A percentile compares a stretch with the other conserved stretches of the same genome.
These are phyloP conservation scores for Gallirallus australis DNA, from an alignment of 2,797 vertebrate species.

Conservation along the genomic window DNA sequence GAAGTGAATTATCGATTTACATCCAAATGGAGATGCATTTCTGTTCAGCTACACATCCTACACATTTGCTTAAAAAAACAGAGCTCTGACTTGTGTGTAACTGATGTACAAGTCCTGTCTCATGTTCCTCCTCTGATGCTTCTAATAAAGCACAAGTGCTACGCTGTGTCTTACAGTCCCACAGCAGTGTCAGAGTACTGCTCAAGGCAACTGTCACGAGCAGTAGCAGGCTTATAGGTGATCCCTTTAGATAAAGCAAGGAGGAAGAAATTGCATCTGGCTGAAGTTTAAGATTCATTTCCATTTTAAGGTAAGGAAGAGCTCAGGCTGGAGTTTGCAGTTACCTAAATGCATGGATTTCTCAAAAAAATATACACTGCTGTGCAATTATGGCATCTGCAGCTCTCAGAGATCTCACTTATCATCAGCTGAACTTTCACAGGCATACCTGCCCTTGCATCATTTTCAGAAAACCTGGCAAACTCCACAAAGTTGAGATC, in stretches of 20 bases:
- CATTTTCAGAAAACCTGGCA: neutral
- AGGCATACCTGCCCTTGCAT: neutral
- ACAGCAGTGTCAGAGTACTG: neutral
- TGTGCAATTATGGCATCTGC: neutral
- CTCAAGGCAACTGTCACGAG: neutral
- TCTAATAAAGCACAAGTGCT: neutral
- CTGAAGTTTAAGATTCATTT: neutral
- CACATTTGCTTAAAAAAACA: neutral
- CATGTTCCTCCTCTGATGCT: accelerated
- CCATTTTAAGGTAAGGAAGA: neutral
- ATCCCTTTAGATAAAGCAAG: neutral
- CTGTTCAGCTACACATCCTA: neutral
- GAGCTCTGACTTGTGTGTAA: accelerated
- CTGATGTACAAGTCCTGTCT: neutral
- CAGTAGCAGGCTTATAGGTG: neutral
- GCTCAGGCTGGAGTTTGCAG: neutral
- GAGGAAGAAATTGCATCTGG: neutral
- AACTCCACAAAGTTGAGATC: neutral
- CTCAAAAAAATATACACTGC: neutral
- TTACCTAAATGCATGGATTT: neutral
- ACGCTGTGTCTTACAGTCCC: neutral
- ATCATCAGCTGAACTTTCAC: neutral
- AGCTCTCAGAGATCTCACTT: neutral
- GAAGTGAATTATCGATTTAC: neutral
- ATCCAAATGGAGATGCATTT: neutral